phyloP scores from a whole-genome alignment of 2,113 vertebrate genomes.

The Typhlomys cinereus region DNA sequence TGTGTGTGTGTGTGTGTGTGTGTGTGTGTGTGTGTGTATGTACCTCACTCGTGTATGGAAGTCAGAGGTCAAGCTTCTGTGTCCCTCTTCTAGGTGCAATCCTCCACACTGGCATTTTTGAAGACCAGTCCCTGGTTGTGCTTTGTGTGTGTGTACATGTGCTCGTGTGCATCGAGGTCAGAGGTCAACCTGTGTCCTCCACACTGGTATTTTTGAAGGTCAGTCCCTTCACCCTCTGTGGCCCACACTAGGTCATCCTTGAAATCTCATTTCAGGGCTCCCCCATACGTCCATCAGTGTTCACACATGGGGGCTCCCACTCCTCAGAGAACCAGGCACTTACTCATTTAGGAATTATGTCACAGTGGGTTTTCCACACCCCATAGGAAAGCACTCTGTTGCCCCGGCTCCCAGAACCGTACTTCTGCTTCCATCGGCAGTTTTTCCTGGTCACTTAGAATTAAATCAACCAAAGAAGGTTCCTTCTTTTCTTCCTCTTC shows the following conservation, averaged over 20 bases:
- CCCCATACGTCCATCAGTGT: background rate
- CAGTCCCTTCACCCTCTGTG: background rate
- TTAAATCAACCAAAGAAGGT: background rate
- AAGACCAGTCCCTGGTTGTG: no score
- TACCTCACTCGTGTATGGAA: no score
- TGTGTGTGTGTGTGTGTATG: no score
- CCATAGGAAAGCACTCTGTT: background rate
- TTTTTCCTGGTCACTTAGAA: background rate
- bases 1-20: background rate
- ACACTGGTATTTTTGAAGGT: background rate
- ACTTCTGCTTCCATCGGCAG: background rate
- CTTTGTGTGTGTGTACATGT: no score
- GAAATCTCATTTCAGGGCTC: background rate
- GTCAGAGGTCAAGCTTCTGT: no score
- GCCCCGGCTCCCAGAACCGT: background rate
- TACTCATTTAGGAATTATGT: background rate
- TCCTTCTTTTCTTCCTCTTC: constrained; percentile 25
- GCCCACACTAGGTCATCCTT: background rate
- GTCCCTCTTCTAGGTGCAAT: no score
- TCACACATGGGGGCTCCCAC: background rate
- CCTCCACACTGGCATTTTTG: no score
- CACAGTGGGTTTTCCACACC: no score
- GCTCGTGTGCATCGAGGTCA: no score
- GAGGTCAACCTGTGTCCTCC: no score
- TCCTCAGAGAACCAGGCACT: background rate